Base-by-base conservation (phyloP, 2,888 invertebrate genomes). In the Sussaba pulchella region DNA sequence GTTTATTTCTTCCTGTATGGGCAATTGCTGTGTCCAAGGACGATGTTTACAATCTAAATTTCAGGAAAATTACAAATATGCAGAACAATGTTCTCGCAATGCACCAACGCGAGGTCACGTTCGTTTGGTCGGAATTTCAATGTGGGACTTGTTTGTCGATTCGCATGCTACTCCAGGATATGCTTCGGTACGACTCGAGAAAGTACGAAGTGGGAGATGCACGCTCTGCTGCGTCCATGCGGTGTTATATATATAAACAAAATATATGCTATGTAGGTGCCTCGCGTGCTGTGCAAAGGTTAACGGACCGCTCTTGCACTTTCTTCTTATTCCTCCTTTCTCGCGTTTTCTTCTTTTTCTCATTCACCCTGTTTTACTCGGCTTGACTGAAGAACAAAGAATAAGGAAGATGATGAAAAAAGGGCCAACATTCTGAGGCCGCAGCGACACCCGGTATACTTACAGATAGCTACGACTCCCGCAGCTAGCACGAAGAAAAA, bases 111-210 rank as follows among this genome's bases (percentile, higher is more conserved):
- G 75, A 47, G 61, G 52, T 77, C 64, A 47, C 64, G 77, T 75
- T 75, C 70, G 31, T 71, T 76, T 76, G 52, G 41, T n/a, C 76
- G 31, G 69, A 76, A 76, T 63, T 76, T 76, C 69, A 73, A 73
- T 73, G 72, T 61, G 41, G 26, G 41, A 61, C 75, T 75, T 14
- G 69, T 63, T 75, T 69, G 45, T 31, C 54, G 43, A 41, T 26
- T 50, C 10, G 31, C 14, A 43, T 57, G 41, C 52, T 54, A 45
- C 61, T 59, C 61, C 17, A 10, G 19, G 26, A 47, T 14, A 61
- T 52, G 47, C 21, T 24, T 39, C 21, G 41, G 39, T 36, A 39
- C 5, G 43, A 64, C 64, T 54, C 36, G 73, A 17, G 45, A 66
- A 66, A 73, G 73, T 73, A 66, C 10, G 26, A 43, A 41, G 21